Conservation (phyloP, 2,113 vertebrate genomes). For the Grantiella picta region DNA sequence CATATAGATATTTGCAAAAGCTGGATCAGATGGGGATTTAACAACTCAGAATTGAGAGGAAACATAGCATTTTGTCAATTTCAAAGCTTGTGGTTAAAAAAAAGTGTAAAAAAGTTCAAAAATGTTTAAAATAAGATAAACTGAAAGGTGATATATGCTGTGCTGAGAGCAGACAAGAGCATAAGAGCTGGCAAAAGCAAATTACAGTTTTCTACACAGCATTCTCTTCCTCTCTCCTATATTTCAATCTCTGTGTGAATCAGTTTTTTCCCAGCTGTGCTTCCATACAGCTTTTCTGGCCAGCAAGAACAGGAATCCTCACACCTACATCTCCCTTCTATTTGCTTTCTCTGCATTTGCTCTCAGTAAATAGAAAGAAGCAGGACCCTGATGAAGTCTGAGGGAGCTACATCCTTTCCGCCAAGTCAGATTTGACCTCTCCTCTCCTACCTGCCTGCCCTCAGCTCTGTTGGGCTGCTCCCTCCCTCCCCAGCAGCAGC, state of each 20-base stretch:
- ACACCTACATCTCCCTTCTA: not conserved
- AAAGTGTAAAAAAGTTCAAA: not conserved
- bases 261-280: not conserved
- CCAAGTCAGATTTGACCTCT: not conserved
- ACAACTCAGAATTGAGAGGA: not conserved
- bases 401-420: not conserved
- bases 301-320: not conserved
- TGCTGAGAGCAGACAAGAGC: not conserved
- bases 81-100: not conserved
- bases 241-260: not conserved
- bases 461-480: not conserved
- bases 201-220: not conserved
- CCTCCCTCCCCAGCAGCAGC: not conserved
- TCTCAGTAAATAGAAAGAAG: not conserved
- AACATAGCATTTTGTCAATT: not conserved
- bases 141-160: not conserved
- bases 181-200: not conserved
- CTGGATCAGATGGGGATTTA: not conserved
- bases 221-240: not conserved
- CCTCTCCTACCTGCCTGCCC: not conserved
- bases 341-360: not conserved
- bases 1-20: not conserved
- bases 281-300: not conserved
- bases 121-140: not conserved
- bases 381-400: not conserved